Conservation (phyloP, 1,140 invertebrate species). For the Reticulitermes speratus region DNA sequence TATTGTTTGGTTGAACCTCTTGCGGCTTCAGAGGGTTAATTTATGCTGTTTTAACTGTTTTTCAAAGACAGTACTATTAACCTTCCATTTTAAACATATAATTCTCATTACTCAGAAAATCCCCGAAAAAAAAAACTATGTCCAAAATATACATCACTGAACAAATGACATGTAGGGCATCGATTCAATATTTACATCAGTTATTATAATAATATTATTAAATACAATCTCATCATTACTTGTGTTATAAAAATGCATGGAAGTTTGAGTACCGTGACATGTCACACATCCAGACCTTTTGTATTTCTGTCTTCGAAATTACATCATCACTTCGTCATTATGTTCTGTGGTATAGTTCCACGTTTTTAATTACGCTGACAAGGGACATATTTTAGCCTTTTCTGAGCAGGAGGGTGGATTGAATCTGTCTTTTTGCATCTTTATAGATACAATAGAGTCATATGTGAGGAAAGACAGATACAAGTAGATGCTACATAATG, state of each 20-base stretch:
- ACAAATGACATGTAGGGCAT: not conserved
- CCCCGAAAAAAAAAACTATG: not conserved
- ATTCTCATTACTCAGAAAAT: not conserved
- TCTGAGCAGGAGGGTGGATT: no score
- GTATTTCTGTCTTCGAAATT: not conserved
- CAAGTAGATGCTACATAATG: no score
- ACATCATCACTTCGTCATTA: no score
- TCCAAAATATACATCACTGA: constrained; percentile 1
- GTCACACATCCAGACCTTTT: not conserved
- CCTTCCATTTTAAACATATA: not conserved
- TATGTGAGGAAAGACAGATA: no score
- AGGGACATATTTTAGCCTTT: no score
- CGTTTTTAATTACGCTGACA: no score
- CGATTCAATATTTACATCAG: not conserved
- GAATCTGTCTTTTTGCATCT: no score
- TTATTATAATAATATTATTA: constrained; percentile 4
- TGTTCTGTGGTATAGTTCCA: no score
- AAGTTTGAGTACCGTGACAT: not conserved
- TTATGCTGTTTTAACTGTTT: not conserved
- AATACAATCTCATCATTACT: not conserved
- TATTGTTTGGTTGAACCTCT: no score
- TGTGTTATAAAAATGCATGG: not conserved
- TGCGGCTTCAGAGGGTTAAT: no score
- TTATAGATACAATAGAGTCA: no score
- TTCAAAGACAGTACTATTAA: not conserved